Conservation (phyloP, 2,888 invertebrate genomes). For the Ennomos quercinarius region DNA sequence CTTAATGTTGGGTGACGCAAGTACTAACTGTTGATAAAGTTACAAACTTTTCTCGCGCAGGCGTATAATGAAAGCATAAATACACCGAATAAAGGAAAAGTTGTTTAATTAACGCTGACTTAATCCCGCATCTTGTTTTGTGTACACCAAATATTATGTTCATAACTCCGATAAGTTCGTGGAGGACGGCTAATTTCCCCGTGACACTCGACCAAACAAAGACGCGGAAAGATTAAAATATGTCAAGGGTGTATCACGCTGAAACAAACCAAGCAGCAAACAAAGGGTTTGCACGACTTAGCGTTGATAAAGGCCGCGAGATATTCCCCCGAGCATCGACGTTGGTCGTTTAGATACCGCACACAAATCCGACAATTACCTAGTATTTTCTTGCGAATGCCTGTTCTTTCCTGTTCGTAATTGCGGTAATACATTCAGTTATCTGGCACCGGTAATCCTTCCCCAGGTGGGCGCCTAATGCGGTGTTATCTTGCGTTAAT, state of each 20-base stretch:
- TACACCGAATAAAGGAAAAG: constrained; percentile 40
- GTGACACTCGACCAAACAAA: constrained; percentile 63
- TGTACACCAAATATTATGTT: constrained; percentile 47
- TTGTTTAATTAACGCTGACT: constrained; percentile 44
- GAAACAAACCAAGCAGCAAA: constrained; percentile 58
- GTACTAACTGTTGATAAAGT: constrained; percentile 46
- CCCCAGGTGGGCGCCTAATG: constrained; percentile 73
- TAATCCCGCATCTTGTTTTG: constrained; percentile 44
- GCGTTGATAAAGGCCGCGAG: constrained; percentile 66
- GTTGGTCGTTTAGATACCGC: constrained; percentile 68
- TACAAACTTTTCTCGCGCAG: constrained; percentile 34
- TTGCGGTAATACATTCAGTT: constrained; percentile 75
- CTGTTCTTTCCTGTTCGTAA: constrained; percentile 67
- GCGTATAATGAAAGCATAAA: constrained; percentile 38
- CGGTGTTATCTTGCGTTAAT: constrained; percentile 77
- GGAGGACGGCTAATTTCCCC: constrained; percentile 57
- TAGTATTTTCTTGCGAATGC: constrained; percentile 63
- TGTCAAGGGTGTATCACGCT: constrained; percentile 53
- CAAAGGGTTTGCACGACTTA: constrained; percentile 62
- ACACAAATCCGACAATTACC: constrained; percentile 53
- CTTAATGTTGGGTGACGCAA: constrained; percentile 56
- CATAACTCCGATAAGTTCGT: constrained; percentile 63
- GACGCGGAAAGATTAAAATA: constrained; percentile 68
- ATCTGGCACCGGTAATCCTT: constrained; percentile 71
- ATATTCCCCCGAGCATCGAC: constrained; percentile 60